These are phyloP conservation scores for Cottus gobio DNA, from an alignment of 2,113 vertebrate genomes.

Conservation along the genomic window DNA sequence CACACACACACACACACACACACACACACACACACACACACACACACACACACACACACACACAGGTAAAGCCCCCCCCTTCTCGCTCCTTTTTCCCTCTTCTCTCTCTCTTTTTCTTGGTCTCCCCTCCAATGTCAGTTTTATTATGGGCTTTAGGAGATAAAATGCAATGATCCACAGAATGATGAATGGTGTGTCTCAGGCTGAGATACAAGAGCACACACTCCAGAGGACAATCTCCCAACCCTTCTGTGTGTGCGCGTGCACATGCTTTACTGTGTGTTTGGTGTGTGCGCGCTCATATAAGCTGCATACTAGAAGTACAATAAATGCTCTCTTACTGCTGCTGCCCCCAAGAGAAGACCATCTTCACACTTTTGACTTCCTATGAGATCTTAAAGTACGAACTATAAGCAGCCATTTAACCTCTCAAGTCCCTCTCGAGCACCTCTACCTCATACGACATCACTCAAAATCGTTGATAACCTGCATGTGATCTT, in stretches of 20 bases:
- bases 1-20: conserved; percentile 27
- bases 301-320: conserved; percentile 44
- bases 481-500: not conserved
- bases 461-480: not conserved
- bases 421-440: conserved; percentile 23
- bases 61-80: conserved; percentile 48
- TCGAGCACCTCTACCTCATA: conserved; percentile 7
- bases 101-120: conserved; percentile 61
- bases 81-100: conserved; percentile 19
- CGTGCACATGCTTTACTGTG: conserved; percentile 9
- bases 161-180: conserved; percentile 85
- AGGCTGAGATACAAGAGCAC: conserved; percentile 85
- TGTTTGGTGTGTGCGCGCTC: conserved; percentile 21
- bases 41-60: conserved; percentile 31
- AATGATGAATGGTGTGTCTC: conserved; percentile 88
- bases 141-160: conserved; percentile 88
- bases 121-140: conserved; percentile 85
- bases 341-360: conserved; percentile 27
- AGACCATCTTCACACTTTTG: conserved; percentile 22
- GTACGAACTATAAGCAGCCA: not conserved
- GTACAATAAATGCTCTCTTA: conserved; percentile 57
- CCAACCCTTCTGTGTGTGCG: conserved; percentile 44
- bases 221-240: conserved; percentile 80
- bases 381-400: conserved; percentile 33
- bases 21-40: conserved; percentile 38